Conservation (phyloP, 2,888 invertebrate species). For the Octonoba sinensis region DNA sequence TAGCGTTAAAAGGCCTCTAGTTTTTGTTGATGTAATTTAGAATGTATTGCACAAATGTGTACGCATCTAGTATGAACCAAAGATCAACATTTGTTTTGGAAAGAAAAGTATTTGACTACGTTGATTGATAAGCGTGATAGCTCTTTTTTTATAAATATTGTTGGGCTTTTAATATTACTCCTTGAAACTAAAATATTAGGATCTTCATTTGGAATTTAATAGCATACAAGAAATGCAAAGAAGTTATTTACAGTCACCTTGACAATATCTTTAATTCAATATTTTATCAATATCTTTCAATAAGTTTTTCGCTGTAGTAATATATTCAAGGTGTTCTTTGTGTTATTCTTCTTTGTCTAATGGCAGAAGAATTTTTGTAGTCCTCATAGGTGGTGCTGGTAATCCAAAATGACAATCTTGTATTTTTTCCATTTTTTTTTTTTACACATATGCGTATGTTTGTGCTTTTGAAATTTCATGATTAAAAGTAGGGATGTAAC, state of each 20-base stretch:
- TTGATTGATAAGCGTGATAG: constrained; percentile 66
- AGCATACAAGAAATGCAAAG: background rate
- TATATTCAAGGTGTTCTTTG: background rate
- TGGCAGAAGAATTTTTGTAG: constrained; percentile 18
- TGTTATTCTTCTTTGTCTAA: background rate
- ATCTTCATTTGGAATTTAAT: constrained; percentile 3
- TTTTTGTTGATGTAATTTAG: constrained; percentile 65
- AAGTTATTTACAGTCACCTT: background rate
- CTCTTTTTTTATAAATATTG: constrained; percentile 66
- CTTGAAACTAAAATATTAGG: constrained; percentile 21
- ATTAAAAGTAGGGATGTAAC: too few relatives aligned
- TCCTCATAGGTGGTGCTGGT: constrained; percentile 33
- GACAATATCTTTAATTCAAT: too few relatives aligned
- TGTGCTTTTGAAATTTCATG: constrained; percentile 18
- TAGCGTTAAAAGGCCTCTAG: constrained; percentile 51
- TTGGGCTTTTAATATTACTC: constrained; percentile 26
- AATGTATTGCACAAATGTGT: constrained; percentile 69
- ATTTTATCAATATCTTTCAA: background rate
- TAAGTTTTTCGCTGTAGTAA: background rate
- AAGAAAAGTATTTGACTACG: constrained; percentile 65
- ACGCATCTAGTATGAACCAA: constrained; percentile 69
- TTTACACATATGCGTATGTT: constrained; percentile 25
- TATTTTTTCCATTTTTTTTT: constrained; percentile 2
- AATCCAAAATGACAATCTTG: constrained; percentile 27
- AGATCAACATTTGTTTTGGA: constrained; percentile 70